Conservation (phyloP, 2,113 vertebrate genomes). For the Cheilinus undulatus region DNA sequence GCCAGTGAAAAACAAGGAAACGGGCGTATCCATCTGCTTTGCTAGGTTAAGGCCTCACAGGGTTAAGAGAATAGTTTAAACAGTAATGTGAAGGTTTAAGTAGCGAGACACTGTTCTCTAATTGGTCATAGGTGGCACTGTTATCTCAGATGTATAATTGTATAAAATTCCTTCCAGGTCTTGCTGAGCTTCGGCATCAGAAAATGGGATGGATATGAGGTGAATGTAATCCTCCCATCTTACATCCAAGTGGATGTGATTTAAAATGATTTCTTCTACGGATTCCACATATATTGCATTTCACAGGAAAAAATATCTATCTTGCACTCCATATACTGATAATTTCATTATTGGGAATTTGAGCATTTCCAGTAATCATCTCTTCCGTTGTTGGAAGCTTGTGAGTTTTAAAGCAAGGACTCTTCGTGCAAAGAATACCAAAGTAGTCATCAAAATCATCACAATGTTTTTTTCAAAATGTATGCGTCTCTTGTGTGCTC, state of each 20-base stretch:
- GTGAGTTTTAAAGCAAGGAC: background rate
- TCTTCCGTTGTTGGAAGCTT: background rate
- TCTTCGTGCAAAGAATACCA: background rate
- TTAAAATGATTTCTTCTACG: background rate
- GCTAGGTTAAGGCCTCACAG: no score
- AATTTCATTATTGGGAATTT: background rate
- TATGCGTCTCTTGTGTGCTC: slow-evolving; percentile 9
- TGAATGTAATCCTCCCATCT: no score
- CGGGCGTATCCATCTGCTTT: no score
- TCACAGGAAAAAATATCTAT: background rate
- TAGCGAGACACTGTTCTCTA: background rate
- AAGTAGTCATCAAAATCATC: slow-evolving; percentile 4
- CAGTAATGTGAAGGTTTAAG: no score
- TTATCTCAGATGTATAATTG: no score
- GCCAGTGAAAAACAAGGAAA: no score
- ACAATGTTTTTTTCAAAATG: background rate
- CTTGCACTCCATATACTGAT: background rate
- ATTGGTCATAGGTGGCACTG: background rate
- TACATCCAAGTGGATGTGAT: background rate
- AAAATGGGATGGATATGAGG: background rate
- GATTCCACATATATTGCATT: background rate
- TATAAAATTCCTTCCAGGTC: no score
- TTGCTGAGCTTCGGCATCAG: background rate
- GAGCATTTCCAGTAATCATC: background rate
- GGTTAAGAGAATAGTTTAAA: no score